Conservation (phyloP, 2,888 invertebrate species). For the Caenorhabditis wallacei region DNA sequence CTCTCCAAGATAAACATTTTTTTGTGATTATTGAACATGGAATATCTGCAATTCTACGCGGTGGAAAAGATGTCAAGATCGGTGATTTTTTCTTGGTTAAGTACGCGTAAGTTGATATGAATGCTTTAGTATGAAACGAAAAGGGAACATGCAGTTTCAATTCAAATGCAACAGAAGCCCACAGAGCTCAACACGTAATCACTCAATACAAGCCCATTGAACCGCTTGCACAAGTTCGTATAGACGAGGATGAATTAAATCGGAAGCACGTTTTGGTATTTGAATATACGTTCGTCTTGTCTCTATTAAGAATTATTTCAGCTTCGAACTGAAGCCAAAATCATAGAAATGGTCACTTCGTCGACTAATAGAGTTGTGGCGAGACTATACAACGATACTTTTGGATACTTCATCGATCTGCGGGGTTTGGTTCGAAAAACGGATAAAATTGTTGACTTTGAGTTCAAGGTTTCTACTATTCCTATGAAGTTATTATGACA, state of each 20-base stretch:
- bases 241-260: not conserved
- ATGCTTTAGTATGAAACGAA: not conserved
- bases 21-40: conserved; percentile 39
- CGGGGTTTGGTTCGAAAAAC: not conserved
- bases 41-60: conserved; percentile 13
- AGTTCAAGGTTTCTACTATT: conserved; percentile 40
- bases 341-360: not conserved
- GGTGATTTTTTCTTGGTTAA: conserved; percentile 27
- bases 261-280: conserved; percentile 6
- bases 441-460: conserved; percentile 18
- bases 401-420: conserved; percentile 46
- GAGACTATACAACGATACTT: conserved; percentile 30
- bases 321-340: conserved; percentile 22
- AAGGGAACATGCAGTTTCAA: conserved; percentile 2
- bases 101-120: conserved; percentile 19
- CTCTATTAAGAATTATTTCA: not conserved
- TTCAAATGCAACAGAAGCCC: not conserved
- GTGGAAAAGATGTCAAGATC: not conserved
- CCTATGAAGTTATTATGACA: not conserved
- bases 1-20: not conserved
- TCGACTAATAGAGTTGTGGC: not conserved
- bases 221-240: not conserved
- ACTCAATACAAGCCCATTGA: conserved; percentile 1
- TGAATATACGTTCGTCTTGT: not conserved
- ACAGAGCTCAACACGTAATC: conserved; percentile 26